A percentile compares a stretch with the other conserved stretches of the same genome.
These are phyloP conservation scores for Oppia nitens DNA, from an alignment of 1,140 invertebrate species.

Conservation along the genomic window DNA sequence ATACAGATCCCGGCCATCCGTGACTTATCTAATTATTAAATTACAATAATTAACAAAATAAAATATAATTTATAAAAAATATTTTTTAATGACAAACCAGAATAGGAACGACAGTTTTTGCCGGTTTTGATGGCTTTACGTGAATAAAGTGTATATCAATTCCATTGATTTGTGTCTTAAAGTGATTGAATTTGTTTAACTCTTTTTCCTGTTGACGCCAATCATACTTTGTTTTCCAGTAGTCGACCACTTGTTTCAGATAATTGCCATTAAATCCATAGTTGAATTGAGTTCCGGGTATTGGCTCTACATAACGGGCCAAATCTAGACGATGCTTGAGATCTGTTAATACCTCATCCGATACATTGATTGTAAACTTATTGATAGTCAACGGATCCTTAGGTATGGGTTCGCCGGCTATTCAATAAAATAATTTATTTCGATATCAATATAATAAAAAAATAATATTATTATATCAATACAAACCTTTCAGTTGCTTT, in stretches of 20 bases:
- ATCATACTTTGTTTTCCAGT: slow-evolving; percentile 53
- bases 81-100: too few relatives aligned
- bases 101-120: slow-evolving; percentile 27
- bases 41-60: too few relatives aligned
- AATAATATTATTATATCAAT: background rate
- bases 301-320: slow-evolving; percentile 26
- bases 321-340: slow-evolving; percentile 5
- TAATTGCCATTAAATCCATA: slow-evolving; percentile 57
- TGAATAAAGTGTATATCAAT: slow-evolving; percentile 44
- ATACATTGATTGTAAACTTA: slow-evolving; percentile 15
- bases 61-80: too few relatives aligned
- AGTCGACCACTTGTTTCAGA: slow-evolving; percentile 48
- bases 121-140: background rate
- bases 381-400: slow-evolving; percentile 10
- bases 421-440: background rate
- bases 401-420: slow-evolving; percentile 5
- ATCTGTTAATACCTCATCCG: slow-evolving; percentile 8
- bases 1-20: slow-evolving; percentile 74
- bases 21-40: too few relatives aligned
- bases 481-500: background rate
- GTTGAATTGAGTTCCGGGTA: slow-evolving; percentile 45
- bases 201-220: slow-evolving; percentile 46
- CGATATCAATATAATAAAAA: background rate
- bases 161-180: slow-evolving; percentile 38
- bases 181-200: slow-evolving; percentile 33